A percentile compares a stretch with the other conserved stretches of the same genome.
These are phyloP conservation scores for Clupea harengus DNA, from an alignment of 2,113 vertebrate species.

Conservation along the genomic window DNA sequence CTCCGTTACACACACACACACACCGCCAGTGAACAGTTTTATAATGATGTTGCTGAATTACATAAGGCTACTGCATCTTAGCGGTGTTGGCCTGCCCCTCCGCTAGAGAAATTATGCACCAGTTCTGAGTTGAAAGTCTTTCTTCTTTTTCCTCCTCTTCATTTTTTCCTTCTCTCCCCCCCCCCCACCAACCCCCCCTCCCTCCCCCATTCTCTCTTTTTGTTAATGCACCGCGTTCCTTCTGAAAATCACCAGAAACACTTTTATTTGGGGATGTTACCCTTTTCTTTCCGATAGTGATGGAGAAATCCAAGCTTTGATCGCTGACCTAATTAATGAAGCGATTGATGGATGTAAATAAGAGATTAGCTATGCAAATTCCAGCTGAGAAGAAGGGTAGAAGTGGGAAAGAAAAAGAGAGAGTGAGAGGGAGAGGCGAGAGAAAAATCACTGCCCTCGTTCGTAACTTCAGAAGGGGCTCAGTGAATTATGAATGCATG, in stretches of 20 bases:
- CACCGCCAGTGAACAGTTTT: conserved; percentile 50
- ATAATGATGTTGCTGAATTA: conserved; percentile 72
- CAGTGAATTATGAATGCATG: conserved; percentile 59
- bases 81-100: conserved; percentile 60
- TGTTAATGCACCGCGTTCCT: not conserved
- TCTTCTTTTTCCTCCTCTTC: conserved; percentile 31
- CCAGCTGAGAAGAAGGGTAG: conserved; percentile 31
- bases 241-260: conserved; percentile 40
- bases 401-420: not conserved
- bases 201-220: conserved; percentile 2
- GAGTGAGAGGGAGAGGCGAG: conserved; percentile 23
- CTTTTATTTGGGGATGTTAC: conserved; percentile 38
- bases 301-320: conserved; percentile 65
- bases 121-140: conserved; percentile 58
- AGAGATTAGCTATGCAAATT: conserved; percentile 69
- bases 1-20: not conserved
- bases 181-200: conserved; percentile 33
- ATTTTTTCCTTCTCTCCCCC: not conserved
- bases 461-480: conserved; percentile 58
- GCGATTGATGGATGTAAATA: conserved; percentile 73
- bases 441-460: conserved; percentile 54
- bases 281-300: conserved; percentile 44
- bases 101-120: conserved; percentile 60
- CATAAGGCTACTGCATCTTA: conserved; percentile 72
- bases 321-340: conserved; percentile 74